Evolutionary conservation across 2,797 vertebrate genomes (phyloP).

Genomic region (Vespertilio murinus): DNA sequence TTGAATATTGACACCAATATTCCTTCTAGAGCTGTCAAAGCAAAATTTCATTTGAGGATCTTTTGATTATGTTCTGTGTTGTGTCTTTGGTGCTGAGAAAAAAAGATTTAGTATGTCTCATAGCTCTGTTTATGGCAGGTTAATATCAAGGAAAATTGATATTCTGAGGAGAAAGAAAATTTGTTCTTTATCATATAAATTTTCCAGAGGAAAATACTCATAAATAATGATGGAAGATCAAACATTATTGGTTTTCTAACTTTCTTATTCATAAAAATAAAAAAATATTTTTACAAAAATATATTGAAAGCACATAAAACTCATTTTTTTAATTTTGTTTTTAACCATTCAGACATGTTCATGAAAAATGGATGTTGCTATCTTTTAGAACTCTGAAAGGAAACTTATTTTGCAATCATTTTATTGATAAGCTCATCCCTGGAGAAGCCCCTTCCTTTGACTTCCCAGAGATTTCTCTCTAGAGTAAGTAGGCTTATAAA

Average conservation of each 20-base stretch:
- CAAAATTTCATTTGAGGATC: constrained; percentile 50
- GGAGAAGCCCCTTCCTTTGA: background rate
- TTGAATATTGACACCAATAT: background rate
- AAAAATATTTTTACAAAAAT: constrained; percentile 44
- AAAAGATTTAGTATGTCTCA: constrained; percentile 41
- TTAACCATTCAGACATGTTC: background rate
- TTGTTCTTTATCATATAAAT: background rate
- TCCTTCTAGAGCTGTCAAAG: background rate
- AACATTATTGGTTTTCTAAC: background rate
- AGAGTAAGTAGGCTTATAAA: background rate
- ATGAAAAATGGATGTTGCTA: background rate
- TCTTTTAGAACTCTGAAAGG: constrained; percentile 19
- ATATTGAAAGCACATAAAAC: background rate
- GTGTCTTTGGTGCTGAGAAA: constrained; percentile 43
- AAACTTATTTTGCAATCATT: constrained; percentile 13
- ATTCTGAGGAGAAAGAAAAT: constrained; percentile 19
- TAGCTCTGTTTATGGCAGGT: constrained; percentile 45
- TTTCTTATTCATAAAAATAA: constrained; percentile 33
- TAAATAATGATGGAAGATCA: background rate
- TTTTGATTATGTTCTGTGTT: constrained; percentile 41
- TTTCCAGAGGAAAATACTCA: constrained; percentile 40
- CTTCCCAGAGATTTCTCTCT: background rate
- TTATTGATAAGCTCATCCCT: constrained; percentile 21
- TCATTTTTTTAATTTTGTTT: constrained; percentile 23
- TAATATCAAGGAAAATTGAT: constrained; percentile 55